Evolutionary conservation across 1,140 invertebrate species (phyloP).

Genomic region (Ericerus pela): DNA sequence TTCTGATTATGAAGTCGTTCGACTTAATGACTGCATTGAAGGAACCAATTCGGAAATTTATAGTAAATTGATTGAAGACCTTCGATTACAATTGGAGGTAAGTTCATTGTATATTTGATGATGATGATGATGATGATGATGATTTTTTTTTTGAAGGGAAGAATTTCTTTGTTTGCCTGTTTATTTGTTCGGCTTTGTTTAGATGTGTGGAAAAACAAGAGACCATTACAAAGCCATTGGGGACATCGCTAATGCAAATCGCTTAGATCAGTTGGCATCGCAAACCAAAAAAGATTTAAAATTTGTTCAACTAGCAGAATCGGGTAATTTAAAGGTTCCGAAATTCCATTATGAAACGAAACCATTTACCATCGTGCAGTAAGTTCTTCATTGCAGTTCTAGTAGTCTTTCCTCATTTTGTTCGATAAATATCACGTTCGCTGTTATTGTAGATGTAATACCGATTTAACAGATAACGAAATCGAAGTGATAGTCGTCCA

Average conservation of each 20-base stretch:
- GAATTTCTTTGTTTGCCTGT: slow-evolving; percentile 19
- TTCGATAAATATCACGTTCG: slow-evolving; percentile 3
- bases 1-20: slow-evolving; percentile 59
- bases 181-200: neutral
- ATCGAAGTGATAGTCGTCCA: slow-evolving; percentile 72
- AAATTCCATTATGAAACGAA: slow-evolving; percentile 87
- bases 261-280: slow-evolving; percentile 74
- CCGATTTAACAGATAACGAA: slow-evolving; percentile 81
- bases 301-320: slow-evolving; percentile 55
- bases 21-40: slow-evolving; percentile 42
- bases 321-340: slow-evolving; percentile 42
- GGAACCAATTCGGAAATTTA: slow-evolving; percentile 46
- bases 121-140: neutral
- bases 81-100: slow-evolving; percentile 64
- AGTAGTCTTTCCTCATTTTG: slow-evolving; percentile 15
- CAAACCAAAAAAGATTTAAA: slow-evolving; percentile 79
- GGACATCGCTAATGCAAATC: slow-evolving; percentile 77
- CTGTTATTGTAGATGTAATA: slow-evolving; percentile 47
- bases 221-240: slow-evolving; percentile 84
- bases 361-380: slow-evolving; percentile 79
- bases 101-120: slow-evolving; percentile 15
- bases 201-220: slow-evolving; percentile 64
- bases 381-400: slow-evolving; percentile 28
- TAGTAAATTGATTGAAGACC: slow-evolving; percentile 62
- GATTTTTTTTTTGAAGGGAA: slow-evolving; percentile 12